Conservation (phyloP, 92 coral and sea anemone species). For the Porites rus region DNA sequence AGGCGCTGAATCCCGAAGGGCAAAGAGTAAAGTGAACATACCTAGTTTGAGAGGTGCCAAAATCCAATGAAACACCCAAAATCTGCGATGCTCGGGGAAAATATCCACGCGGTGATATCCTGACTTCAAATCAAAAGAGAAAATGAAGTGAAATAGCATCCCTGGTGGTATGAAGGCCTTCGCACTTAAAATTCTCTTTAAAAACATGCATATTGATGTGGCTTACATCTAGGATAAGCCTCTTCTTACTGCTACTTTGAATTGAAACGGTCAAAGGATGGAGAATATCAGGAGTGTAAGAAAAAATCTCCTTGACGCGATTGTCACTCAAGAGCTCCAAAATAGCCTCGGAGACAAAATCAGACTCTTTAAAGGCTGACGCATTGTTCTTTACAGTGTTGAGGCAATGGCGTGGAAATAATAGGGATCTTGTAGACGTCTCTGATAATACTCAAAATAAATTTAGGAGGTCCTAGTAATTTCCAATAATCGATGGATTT, state of each 20-base stretch:
- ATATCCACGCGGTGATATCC: slow-evolving; percentile 44
- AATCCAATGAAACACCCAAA: slow-evolving; percentile 14
- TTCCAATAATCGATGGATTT: slow-evolving; percentile 17
- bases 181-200: slow-evolving; percentile 19
- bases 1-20: slow-evolving; percentile 2
- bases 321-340: not conserved
- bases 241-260: not conserved
- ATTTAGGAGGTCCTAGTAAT: slow-evolving; percentile 19
- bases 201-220: not conserved
- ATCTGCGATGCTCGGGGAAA: slow-evolving; percentile 23
- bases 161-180: not conserved
- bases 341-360: not conserved
- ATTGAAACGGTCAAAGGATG: slow-evolving; percentile 1
- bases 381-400: not conserved
- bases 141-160: not conserved
- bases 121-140: slow-evolving; percentile 34
- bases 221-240: slow-evolving; percentile 8
- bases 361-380: not conserved
- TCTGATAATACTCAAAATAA: not conserved
- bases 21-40: not conserved
- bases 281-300: not conserved
- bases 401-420: not conserved
- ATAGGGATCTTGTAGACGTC: slow-evolving; percentile 25
- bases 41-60: too few relatives aligned
- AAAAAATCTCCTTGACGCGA: not conserved